Base-by-base conservation (phyloP, 2,797 vertebrate species). In the Nyctalus aviator region DNA sequence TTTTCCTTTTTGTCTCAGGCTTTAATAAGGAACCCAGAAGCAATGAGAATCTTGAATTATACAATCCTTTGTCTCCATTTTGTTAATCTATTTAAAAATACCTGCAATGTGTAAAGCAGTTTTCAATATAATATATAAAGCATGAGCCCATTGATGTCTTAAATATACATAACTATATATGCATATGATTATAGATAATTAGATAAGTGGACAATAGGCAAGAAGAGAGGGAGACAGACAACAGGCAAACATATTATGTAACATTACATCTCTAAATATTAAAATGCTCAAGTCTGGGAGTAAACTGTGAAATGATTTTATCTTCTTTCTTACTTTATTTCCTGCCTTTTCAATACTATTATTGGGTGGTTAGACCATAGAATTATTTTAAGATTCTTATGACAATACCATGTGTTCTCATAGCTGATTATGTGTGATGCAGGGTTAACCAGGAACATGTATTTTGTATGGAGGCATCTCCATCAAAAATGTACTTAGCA, bases 351-450 rank as follows among this genome's bases (percentile, higher is more conserved):
- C 95, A 90, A 87, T n/a, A 14, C 14, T 8, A 87, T 88, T 94
- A 50, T 84, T 91, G 62, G 30, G 21, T 81, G 90, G 81, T 41
- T 88, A 81, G 93, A 69, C 18, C 83, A 71, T 59, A 66, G 66
- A 87, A 77, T 50, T 48, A 78, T 37, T 90, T 94, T 90, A 90
- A 90, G 57, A n/a, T 62, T 88, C 44, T 88, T 77, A 32, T 21
- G 50, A 84, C 35, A 95, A 32, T 77, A 4, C 21, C 71, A 30
- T 8, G 15, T 75, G 32, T 4, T 90, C 84, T 37, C 25, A 59
- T 15, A 62, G 35, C 64, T 79, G n/a, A 27, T 88, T 30, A 75
- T 32, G 23, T 14, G n/a, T 44, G 55, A 59, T 30, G 0, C 7
- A 13, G 81, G 30, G 66, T 78, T 86, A 89, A 77, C 30, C 2